phyloP scores from a whole-genome alignment of 2,888 invertebrate genomes.

The Acanthosepion pharaonis region DNA sequence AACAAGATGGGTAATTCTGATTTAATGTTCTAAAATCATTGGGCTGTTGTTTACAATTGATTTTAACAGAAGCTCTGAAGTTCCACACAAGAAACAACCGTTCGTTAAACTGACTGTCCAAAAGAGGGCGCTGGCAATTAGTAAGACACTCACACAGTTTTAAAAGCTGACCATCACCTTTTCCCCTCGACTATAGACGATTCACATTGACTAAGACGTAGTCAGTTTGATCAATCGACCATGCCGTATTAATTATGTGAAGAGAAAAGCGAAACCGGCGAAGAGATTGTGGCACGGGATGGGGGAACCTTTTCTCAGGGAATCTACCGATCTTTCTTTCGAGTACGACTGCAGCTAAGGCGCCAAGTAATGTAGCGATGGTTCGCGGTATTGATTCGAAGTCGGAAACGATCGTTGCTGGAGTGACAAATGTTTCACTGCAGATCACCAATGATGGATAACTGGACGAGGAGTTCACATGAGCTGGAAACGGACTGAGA shows the following conservation, averaged over 20 bases:
- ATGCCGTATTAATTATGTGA: not conserved
- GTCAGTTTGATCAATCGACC: not conserved
- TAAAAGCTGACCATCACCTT: not conserved
- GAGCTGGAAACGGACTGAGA: not conserved
- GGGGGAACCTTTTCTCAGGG: not conserved
- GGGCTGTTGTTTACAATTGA: not conserved
- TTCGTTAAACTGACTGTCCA: not conserved
- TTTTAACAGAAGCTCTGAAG: not conserved
- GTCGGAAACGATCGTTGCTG: not conserved
- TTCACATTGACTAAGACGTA: not conserved
- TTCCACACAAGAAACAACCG: not conserved
- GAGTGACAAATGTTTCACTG: not conserved
- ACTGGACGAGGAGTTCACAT: not conserved
- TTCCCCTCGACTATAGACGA: not conserved
- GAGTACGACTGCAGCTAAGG: not conserved
- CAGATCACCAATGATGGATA: not conserved
- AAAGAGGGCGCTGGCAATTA: not conserved
- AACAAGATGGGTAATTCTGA: not conserved
- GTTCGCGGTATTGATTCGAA: not conserved
- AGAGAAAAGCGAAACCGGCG: not conserved
- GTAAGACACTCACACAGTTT: not conserved
- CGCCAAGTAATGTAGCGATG: not conserved
- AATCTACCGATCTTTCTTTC: not conserved
- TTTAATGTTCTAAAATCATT: not conserved
- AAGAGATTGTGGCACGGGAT: not conserved